Evolutionary conservation across 2,888 invertebrate genomes (phyloP).

Genomic region (Diarsia dahlii): DNA sequence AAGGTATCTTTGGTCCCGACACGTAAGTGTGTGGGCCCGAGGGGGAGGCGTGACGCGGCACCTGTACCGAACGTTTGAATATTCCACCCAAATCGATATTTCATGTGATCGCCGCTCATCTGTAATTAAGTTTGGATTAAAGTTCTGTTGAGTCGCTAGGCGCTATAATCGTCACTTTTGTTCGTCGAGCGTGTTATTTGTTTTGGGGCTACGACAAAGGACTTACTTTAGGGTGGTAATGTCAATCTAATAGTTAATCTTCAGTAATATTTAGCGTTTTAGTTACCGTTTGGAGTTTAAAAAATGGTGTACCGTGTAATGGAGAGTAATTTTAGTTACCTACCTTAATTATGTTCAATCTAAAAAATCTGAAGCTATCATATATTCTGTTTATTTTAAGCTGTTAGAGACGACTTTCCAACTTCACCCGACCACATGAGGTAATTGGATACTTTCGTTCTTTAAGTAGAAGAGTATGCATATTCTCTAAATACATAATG

Average conservation of each 20-base stretch:
- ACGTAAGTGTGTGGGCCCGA: constrained; percentile 81
- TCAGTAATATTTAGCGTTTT: not conserved
- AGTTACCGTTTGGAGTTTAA: not conserved
- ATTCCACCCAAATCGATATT: constrained; percentile 88
- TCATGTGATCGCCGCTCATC: constrained; percentile 83
- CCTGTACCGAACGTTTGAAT: constrained; percentile 85
- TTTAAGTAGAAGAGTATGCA: no score
- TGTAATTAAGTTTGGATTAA: constrained; percentile 88
- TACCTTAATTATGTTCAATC: not conserved
- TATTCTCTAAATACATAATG: no score
- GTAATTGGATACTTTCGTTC: not conserved
- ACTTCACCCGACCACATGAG: not conserved
- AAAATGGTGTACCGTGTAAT: no score
- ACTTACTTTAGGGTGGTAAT: constrained; percentile 40
- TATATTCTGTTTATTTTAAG: no score
- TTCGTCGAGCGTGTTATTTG: constrained; percentile 64
- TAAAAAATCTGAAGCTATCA: no score
- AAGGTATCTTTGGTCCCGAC: constrained; percentile 67
- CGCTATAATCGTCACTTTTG: constrained; percentile 82
- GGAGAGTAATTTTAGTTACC: not conserved
- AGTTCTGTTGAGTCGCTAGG: constrained; percentile 82
- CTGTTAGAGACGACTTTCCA: not conserved
- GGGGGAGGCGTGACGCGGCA: constrained; percentile 85
- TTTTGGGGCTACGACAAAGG: constrained; percentile 58
- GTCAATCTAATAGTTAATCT: constrained; percentile 37